phyloP scores from a whole-genome alignment of 2,888 invertebrate genomes.

The Phaonia tiefii region DNA sequence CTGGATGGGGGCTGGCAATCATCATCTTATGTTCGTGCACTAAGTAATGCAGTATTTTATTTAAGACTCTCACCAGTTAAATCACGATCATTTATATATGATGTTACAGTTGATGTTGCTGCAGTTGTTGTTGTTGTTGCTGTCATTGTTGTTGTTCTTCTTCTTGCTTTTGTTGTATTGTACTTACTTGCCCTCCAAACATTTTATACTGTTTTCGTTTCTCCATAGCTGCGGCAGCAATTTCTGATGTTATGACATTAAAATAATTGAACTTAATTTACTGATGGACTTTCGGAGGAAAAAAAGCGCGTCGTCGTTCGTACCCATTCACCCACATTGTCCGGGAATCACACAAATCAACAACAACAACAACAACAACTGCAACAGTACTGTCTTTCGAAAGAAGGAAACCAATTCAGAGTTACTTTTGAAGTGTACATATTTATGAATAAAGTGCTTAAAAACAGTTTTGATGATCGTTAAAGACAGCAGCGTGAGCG shows the following conservation, averaged over 20 bases:
- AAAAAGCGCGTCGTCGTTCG: conserved; percentile 19
- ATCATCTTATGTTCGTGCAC: conserved; percentile 66
- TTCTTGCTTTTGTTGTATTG: conserved; percentile 33
- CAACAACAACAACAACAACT: background rate
- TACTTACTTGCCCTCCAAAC: conserved; percentile 56
- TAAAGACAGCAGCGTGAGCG: conserved; percentile 26
- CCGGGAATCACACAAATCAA: background rate
- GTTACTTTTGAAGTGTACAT: conserved; percentile 54
- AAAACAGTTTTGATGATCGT: conserved; percentile 34
- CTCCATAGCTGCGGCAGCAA: conserved; percentile 58
- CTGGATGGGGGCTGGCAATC: conserved; percentile 43
- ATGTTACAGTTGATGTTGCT: conserved; percentile 8
- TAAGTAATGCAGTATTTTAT: conserved; percentile 65
- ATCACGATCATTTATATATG: conserved; percentile 63
- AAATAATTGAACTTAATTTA: conserved; percentile 68
- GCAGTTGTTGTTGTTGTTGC: conserved; percentile 27
- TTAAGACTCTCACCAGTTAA: conserved; percentile 67
- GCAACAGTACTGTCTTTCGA: conserved; percentile 1
- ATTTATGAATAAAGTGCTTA: conserved; percentile 41
- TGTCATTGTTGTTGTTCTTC: conserved; percentile 14
- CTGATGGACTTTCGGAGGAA: conserved; percentile 61
- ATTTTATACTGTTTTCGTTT: conserved; percentile 6
- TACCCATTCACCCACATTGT: conserved; percentile 32
- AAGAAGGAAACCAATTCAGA: conserved; percentile 55
- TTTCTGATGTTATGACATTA: conserved; percentile 68